phyloP scores from a whole-genome alignment of 2,113 vertebrate genomes.

The Micronycteris hirsuta region DNA sequence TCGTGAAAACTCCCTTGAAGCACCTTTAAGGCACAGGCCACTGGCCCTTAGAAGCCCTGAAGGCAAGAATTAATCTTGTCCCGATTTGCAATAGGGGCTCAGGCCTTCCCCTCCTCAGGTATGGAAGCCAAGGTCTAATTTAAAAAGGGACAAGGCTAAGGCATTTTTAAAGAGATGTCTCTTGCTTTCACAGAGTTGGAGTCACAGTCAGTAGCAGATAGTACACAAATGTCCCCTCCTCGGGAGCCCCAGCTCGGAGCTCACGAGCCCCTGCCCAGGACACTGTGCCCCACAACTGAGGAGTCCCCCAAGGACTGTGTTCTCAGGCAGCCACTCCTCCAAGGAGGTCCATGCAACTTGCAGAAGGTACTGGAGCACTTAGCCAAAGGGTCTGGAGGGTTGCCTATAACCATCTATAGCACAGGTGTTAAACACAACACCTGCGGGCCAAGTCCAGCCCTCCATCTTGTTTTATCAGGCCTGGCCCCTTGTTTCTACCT shows the following conservation, averaged over 20 bases:
- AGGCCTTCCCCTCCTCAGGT: neutral
- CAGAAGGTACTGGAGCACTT: accelerated
- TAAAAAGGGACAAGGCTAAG: neutral
- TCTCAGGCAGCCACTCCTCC: neutral
- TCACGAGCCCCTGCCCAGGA: neutral
- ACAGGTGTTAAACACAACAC: too few species aligned
- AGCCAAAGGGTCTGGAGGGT: neutral
- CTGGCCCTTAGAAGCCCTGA: neutral
- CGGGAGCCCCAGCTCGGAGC: neutral
- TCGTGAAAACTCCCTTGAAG: neutral
- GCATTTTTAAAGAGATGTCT: too few species aligned
- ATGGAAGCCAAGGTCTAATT: neutral
- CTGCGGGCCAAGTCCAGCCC: too few species aligned
- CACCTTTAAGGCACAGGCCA: neutral
- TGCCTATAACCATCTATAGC: neutral
- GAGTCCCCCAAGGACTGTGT: neutral
- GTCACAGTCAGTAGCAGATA: neutral
- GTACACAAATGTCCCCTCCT: neutral
- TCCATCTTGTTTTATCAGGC: too few species aligned
- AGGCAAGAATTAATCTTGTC: neutral
- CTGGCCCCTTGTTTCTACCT: too few species aligned
- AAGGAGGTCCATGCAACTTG: neutral
- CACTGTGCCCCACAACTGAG: neutral
- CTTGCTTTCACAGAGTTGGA: neutral
- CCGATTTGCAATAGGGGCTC: neutral